A percentile compares a stretch with the other conserved stretches of the same genome.
phyloP scores from a whole-genome alignment of 2,888 invertebrate species.

The Drosophila pegasa region DNA sequence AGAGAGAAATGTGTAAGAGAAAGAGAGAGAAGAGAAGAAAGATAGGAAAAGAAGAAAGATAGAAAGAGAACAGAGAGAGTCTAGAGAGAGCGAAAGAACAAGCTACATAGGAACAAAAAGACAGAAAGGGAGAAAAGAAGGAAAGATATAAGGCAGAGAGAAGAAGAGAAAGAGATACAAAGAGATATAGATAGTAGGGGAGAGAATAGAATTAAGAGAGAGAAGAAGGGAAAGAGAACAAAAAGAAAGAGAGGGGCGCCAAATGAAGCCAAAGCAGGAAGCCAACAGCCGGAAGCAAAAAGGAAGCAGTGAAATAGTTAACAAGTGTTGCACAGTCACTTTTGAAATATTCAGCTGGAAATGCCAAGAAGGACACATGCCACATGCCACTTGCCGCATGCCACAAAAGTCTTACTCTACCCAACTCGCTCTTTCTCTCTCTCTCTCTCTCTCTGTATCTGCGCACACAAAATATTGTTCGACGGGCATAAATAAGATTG shows the following conservation, averaged over 20 bases:
- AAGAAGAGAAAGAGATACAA: not conserved
- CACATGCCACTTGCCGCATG: slow-evolving; percentile 7
- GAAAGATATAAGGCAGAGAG: not conserved
- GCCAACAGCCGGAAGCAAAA: not conserved
- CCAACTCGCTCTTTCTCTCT: not conserved
- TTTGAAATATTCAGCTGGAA: slow-evolving; percentile 15
- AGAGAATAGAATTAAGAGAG: not conserved
- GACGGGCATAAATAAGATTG: not conserved
- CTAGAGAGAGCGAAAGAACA: too few relatives aligned
- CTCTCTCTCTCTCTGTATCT: not conserved
- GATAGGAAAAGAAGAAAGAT: not conserved
- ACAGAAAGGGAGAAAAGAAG: not conserved
- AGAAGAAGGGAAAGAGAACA: not conserved
- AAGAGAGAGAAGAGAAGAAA: not conserved
- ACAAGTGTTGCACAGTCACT: slow-evolving; percentile 16
- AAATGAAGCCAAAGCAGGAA: slow-evolving; percentile 1
- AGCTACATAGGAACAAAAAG: not conserved
- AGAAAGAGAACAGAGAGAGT: not conserved
- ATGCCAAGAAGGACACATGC: slow-evolving; percentile 6
- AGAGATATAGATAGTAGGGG: not conserved
- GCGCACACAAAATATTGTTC: slow-evolving; percentile 6
- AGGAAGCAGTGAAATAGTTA: slow-evolving; percentile 9
- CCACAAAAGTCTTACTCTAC: not conserved
- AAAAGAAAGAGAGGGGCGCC: not conserved
- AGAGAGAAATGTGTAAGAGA: not conserved